phyloP scores from a whole-genome alignment of 1,140 invertebrate species.

The Triops cancriformis region DNA sequence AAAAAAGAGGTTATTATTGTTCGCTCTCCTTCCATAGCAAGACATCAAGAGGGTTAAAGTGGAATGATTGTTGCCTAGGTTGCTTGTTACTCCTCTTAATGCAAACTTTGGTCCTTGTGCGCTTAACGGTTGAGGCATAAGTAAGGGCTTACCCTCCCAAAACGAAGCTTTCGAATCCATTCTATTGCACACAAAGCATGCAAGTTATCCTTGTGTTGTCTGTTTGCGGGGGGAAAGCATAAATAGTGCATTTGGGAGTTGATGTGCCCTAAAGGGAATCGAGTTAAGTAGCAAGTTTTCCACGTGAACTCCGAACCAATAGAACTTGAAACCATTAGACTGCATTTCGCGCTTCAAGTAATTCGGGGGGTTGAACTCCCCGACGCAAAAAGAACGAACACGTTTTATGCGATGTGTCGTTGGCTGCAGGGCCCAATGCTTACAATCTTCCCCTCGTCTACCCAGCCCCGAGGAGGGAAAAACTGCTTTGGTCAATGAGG shows the following conservation, averaged over 20 bases:
- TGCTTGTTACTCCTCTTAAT: neutral
- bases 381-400: neutral
- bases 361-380: neutral
- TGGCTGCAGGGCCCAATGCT: no score
- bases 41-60: neutral
- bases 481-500: neutral
- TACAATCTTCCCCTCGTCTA: no score
- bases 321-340: neutral
- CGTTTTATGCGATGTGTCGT: neutral
- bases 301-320: neutral
- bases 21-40: neutral
- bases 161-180: neutral
- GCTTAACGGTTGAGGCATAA: neutral
- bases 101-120: neutral
- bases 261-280: neutral
- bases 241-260: neutral
- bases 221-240: neutral
- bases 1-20: neutral
- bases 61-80: neutral
- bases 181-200: neutral
- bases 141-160: neutral
- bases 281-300: conserved; percentile 7
- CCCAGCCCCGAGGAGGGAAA: neutral
- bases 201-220: neutral
- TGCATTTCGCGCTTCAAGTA: neutral